A percentile compares a stretch with the other conserved stretches of the same genome.
Conservation (phyloP, 2,113 vertebrate species). For the Muscicapa adusta region DNA sequence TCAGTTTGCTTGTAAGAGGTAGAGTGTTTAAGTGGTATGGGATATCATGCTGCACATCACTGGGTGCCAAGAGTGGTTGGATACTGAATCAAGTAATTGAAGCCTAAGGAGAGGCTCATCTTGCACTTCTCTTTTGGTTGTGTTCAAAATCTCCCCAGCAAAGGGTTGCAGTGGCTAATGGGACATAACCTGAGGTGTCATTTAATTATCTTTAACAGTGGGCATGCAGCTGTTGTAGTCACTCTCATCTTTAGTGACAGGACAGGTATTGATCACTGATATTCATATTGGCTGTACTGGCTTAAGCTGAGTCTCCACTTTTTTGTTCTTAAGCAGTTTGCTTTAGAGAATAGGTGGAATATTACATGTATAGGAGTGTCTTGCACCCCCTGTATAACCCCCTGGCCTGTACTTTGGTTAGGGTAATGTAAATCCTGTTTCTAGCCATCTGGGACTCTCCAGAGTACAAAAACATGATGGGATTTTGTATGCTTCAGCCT, state of each 20-base stretch:
- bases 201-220: neutral
- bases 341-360: neutral
- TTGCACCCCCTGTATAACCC: neutral
- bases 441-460: neutral
- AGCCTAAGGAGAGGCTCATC: neutral
- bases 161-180: neutral
- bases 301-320: neutral
- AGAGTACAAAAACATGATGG: neutral
- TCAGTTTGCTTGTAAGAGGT: neutral
- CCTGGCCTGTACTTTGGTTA: neutral
- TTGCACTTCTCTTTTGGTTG: neutral
- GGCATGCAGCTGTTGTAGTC: neutral
- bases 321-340: neutral
- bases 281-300: neutral
- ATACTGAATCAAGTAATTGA: neutral
- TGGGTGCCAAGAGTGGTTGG: neutral
- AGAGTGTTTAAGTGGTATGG: neutral
- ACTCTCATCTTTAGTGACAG: neutral
- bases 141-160: neutral
- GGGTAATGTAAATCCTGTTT: neutral
- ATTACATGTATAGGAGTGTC: neutral
- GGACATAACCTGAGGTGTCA: neutral
- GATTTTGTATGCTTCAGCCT: neutral
- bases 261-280: neutral
- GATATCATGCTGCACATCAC: neutral